These are phyloP conservation scores for Pachycephala philippinensis DNA, from an alignment of 2,113 vertebrate species.

Conservation along the genomic window DNA sequence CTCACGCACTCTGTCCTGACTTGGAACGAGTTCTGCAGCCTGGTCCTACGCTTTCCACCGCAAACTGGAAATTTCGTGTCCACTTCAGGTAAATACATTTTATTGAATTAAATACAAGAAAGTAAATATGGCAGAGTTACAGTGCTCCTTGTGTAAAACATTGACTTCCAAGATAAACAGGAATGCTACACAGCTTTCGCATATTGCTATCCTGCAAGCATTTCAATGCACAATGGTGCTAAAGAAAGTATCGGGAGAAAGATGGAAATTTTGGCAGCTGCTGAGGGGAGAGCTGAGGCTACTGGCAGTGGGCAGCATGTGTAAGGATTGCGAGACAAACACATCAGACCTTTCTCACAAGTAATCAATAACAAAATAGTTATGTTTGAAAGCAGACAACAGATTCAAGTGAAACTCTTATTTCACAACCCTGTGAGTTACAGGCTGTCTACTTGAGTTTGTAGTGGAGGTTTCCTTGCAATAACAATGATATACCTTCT, in stretches of 20 bases:
- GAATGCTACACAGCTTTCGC: neutral
- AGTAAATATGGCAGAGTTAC: constrained; percentile 37
- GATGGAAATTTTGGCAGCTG: neutral
- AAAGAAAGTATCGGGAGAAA: neutral
- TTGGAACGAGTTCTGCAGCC: neutral
- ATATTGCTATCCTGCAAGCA: neutral
- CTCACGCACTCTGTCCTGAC: neutral
- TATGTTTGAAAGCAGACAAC: neutral
- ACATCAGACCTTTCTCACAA: neutral
- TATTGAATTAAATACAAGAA: constrained; percentile 23
- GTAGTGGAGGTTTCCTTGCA: neutral
- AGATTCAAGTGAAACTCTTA: neutral
- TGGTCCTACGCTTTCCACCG: neutral
- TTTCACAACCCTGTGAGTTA: neutral
- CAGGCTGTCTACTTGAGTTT: neutral
- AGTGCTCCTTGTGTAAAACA: neutral
- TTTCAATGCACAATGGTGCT: neutral
- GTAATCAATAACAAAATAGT: neutral
- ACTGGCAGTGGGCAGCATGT: neutral
- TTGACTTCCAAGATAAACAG: constrained; percentile 29
- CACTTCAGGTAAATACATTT: constrained; percentile 18
- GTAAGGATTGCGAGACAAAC: neutral
- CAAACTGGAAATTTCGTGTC: constrained; percentile 15
- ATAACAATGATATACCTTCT: neutral
- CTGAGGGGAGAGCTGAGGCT: neutral